phyloP scores from a whole-genome alignment of 53 echinoderm and acorn worm genomes.

The Echinometra lucunter region DNA sequence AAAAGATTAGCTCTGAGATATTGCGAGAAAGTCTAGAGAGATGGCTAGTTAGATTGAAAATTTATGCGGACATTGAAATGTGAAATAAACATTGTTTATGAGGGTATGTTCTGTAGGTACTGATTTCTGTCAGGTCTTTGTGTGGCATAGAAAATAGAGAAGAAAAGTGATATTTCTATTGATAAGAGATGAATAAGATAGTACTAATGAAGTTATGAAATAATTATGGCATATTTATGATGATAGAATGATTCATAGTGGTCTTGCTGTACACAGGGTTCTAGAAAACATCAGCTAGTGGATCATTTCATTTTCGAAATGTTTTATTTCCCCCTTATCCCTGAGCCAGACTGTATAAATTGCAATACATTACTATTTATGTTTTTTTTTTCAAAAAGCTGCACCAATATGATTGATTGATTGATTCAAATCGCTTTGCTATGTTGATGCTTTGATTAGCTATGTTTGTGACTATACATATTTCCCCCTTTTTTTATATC shows the following conservation, averaged over 20 bases:
- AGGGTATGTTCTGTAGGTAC: constrained; percentile 29
- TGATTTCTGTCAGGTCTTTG: background rate
- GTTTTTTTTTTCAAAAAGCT: constrained; percentile 45
- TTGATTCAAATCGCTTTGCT: constrained; percentile 1
- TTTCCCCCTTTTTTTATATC: constrained; percentile 45
- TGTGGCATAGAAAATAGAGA: constrained; percentile 15
- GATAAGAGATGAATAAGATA: constrained; percentile 48
- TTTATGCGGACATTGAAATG: background rate
- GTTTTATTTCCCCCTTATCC: constrained; percentile 43
- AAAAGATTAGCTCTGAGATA: background rate
- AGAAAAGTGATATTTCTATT: background rate
- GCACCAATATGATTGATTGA: constrained; percentile 25
- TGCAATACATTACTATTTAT: constrained; percentile 56
- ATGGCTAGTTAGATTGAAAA: background rate
- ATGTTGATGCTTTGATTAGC: constrained; percentile 38
- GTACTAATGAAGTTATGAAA: constrained; percentile 60
- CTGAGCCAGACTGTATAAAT: constrained; percentile 51
- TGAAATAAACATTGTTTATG: background rate
- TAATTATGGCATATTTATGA: constrained; percentile 45
- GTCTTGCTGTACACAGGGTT: constrained; percentile 49
- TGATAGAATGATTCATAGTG: constrained; percentile 6
- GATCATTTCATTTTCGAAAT: constrained; percentile 60
- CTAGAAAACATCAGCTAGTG: constrained; percentile 5
- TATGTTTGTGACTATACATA: constrained; percentile 44
- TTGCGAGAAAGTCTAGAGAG: background rate